A percentile compares a stretch with the other conserved stretches of the same genome.
These are phyloP conservation scores for Urocynchramus pylzowi DNA, from an alignment of 2,113 vertebrate genomes.

Conservation along the genomic window DNA sequence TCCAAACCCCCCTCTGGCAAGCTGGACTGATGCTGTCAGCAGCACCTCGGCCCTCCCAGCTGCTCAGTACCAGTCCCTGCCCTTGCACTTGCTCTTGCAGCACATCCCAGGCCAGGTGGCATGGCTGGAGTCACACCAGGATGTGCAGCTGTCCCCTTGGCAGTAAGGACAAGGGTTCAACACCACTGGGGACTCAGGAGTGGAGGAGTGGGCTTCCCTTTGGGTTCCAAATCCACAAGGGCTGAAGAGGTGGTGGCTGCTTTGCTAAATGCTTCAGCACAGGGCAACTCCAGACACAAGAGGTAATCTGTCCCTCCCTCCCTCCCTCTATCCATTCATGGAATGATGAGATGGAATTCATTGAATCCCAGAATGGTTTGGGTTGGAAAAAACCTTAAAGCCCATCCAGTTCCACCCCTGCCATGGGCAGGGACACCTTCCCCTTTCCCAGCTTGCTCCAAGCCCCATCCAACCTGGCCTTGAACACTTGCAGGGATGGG, in stretches of 20 bases:
- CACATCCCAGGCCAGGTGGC: neutral
- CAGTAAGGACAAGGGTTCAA: neutral
- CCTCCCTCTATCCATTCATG: neutral
- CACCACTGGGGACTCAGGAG: fast-evolving
- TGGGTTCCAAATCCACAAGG: too few species aligned
- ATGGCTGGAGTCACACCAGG: fast-evolving
- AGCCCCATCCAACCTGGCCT: neutral
- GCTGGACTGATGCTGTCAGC: neutral
- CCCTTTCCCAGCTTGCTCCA: neutral
- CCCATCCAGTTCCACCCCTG: neutral
- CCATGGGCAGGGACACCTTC: neutral
- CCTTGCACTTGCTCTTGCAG: neutral
- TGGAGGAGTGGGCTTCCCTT: neutral
- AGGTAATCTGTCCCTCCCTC: neutral
- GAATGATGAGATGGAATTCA: too few species aligned
- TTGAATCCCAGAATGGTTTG: neutral
- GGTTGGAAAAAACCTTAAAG: neutral
- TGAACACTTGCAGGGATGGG: neutral
- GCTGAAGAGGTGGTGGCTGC: neutral
- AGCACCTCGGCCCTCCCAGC: neutral
- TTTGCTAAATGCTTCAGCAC: neutral
- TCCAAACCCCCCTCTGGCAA: neutral
- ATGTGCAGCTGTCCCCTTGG: neutral
- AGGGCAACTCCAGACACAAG: neutral
- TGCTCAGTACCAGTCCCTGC: neutral